Percentiles rank a stretch among this genome's conserved stretches.
Evolutionary conservation across 2,113 vertebrate species (phyloP).

Genomic region (Proterorhinus semilunaris): DNA sequence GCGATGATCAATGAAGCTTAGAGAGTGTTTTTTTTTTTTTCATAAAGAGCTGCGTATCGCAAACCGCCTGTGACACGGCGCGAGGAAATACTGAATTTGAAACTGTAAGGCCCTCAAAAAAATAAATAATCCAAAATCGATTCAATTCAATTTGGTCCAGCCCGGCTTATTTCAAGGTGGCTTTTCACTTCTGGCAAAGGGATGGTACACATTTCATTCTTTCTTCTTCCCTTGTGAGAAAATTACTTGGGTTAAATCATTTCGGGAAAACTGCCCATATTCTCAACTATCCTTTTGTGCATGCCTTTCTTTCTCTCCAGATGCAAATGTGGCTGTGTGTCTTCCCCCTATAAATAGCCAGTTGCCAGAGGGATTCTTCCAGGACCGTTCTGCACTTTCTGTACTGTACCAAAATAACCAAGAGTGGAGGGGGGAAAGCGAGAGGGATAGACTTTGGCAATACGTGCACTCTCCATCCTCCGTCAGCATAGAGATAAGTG

Average conservation of each 20-base stretch:
- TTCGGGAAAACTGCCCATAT: constrained; percentile 55
- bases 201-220: constrained; percentile 34
- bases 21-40: constrained; percentile 64
- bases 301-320: constrained; percentile 51
- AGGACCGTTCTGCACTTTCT: constrained; percentile 65
- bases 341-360: constrained; percentile 72
- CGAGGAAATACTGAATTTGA: constrained; percentile 65
- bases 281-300: constrained; percentile 42
- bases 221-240: constrained; percentile 48
- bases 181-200: constrained; percentile 44
- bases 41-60: constrained; percentile 68
- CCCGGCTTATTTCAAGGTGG: constrained; percentile 60
- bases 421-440: constrained; percentile 42
- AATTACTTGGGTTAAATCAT: constrained; percentile 58
- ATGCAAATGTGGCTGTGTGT: constrained; percentile 71
- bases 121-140: constrained; percentile 47
- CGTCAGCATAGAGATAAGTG: constrained; percentile 62
- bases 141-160: constrained; percentile 71
- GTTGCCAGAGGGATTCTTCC: constrained; percentile 72
- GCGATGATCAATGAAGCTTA: constrained; percentile 49
- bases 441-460: constrained; percentile 51
- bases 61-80: constrained; percentile 59
- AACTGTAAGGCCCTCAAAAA: constrained; percentile 57
- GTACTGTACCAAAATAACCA: constrained; percentile 64
- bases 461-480: constrained; percentile 52